Evolutionary conservation across 1,140 invertebrate genomes (phyloP).

Genomic region (Frieseomelitta varia): DNA sequence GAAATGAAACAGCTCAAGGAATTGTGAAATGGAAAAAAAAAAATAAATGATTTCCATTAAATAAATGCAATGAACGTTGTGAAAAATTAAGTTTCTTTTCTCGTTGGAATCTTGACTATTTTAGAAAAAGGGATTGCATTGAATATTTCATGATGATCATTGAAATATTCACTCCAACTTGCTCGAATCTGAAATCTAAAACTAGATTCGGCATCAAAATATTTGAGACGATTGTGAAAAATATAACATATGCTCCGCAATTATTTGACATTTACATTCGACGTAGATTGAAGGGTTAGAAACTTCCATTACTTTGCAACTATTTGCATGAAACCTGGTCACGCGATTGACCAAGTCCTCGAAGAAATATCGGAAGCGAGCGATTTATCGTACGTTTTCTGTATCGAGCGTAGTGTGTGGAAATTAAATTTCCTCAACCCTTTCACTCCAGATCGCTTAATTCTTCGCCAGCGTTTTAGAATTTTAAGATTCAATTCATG

Average conservation of each 20-base stretch:
- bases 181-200: not conserved
- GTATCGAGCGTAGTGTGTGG: not conserved
- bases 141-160: too few relatives aligned
- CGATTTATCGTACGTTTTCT: not conserved
- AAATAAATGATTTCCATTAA: too few relatives aligned
- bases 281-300: not conserved
- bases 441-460: not conserved
- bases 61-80: too few relatives aligned
- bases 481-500: not conserved
- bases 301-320: not conserved
- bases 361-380: not conserved
- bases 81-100: too few relatives aligned
- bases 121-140: not conserved
- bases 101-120: not conserved
- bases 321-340: not conserved
- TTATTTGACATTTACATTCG: not conserved
- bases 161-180: not conserved
- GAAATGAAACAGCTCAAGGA: too few relatives aligned
- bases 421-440: not conserved
- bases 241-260: not conserved
- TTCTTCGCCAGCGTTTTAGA: not conserved
- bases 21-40: too few relatives aligned
- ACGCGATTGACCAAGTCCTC: not conserved
- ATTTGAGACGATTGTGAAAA: not conserved
- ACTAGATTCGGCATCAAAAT: too few relatives aligned